phyloP scores from a whole-genome alignment of 1,140 invertebrate genomes.

The Temnothorax curvispinosus region DNA sequence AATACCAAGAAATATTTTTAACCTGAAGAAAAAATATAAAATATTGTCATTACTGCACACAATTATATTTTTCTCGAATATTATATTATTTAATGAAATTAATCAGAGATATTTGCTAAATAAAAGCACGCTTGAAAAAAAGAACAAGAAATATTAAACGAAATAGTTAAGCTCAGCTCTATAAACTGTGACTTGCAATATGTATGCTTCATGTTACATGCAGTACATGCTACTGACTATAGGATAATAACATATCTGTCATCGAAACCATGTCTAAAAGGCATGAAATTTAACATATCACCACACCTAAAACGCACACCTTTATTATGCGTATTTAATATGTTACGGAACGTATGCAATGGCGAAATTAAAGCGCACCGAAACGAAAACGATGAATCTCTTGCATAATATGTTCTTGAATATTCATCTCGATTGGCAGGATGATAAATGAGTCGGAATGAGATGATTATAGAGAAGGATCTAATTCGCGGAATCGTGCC shows the following conservation, averaged over 20 bases:
- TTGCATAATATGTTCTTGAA: constrained; percentile 40
- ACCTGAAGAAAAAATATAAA: not conserved
- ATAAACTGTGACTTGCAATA: not conserved
- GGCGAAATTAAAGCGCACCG: constrained; percentile 28
- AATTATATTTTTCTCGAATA: not conserved
- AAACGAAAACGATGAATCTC: constrained; percentile 44
- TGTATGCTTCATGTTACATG: not conserved
- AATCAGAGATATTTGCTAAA: not conserved
- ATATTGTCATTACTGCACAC: not conserved
- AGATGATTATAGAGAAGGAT: constrained; percentile 47
- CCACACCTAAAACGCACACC: not conserved
- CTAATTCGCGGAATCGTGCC: constrained; percentile 19
- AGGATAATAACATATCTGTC: constrained; percentile 19
- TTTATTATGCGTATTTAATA: constrained; percentile 48
- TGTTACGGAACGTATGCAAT: constrained; percentile 13
- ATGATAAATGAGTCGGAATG: constrained; percentile 51
- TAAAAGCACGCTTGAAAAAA: not conserved
- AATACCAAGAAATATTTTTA: not conserved
- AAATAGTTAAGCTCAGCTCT: not conserved
- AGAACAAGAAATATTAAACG: not conserved
- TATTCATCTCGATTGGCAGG: constrained; percentile 46
- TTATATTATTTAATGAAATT: not conserved
- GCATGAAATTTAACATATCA: constrained; percentile 33
- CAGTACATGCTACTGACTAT: not conserved
- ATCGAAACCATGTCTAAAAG: constrained; percentile 23